phyloP scores from a whole-genome alignment of 2,797 vertebrate genomes.

The Argyrosomus regius region DNA sequence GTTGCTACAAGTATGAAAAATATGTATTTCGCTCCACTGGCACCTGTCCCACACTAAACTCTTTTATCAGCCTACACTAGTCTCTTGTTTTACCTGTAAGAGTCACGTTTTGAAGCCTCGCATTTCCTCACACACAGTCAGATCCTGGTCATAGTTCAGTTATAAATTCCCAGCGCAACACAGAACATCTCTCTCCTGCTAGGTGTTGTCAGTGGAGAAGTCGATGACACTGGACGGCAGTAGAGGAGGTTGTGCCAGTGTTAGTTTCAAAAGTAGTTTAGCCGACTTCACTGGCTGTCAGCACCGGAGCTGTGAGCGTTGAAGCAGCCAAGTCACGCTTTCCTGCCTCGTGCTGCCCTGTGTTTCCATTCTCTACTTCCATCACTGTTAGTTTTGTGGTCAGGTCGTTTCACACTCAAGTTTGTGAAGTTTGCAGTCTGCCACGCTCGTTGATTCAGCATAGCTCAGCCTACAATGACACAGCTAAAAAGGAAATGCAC shows the following conservation, averaged over 20 bases:
- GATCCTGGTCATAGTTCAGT: background rate
- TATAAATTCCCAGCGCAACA: background rate
- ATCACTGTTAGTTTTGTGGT: background rate
- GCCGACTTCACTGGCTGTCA: background rate
- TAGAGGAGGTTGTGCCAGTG: background rate
- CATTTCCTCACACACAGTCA: background rate
- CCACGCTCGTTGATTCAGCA: background rate
- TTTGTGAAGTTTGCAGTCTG: background rate
- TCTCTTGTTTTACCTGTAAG: background rate
- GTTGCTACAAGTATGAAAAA: background rate
- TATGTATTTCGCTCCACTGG: too few relatives aligned
- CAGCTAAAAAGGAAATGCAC: background rate
- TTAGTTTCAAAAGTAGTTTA: slow-evolving; percentile 4
- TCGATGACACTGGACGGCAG: background rate
- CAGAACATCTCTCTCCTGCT: background rate
- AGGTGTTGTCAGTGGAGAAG: background rate
- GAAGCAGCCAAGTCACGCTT: background rate
- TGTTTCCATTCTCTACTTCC: background rate
- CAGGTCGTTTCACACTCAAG: background rate
- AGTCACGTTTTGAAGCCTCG: background rate
- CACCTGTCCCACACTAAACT: background rate
- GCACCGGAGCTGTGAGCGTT: background rate
- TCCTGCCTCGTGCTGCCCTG: background rate
- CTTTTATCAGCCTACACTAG: background rate
- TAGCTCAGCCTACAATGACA: background rate